These are phyloP conservation scores for Dallia pectoralis DNA, from an alignment of 2,797 vertebrate species.

Conservation along the genomic window DNA sequence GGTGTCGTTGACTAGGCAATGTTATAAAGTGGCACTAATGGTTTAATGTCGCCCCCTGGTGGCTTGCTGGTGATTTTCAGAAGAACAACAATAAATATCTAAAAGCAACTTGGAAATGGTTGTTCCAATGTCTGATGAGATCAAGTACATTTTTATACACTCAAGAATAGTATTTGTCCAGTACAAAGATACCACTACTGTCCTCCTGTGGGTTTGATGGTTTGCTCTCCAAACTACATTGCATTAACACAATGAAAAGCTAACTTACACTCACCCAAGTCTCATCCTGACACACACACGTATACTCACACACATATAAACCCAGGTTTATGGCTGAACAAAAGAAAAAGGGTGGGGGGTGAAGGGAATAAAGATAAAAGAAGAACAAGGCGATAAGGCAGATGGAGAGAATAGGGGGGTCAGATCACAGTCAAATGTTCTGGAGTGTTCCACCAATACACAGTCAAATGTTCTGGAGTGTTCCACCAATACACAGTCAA, in stretches of 20 bases:
- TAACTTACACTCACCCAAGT: not conserved
- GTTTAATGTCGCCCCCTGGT: slow-evolving; percentile 17
- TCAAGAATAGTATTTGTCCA: not conserved
- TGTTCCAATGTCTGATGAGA: not conserved
- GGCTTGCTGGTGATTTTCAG: not conserved
- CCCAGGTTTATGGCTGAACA: not conserved
- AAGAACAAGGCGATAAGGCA: not conserved
- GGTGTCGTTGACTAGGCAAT: not conserved
- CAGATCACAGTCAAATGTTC: not conserved
- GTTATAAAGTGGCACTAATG: not conserved
- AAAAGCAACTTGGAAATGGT: not conserved
- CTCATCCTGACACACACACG: fast-evolving
- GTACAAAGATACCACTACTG: not conserved
- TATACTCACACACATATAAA: not conserved
- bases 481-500: no score
- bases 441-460: not conserved
- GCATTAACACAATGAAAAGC: not conserved
- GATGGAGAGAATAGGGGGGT: not conserved
- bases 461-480: no score
- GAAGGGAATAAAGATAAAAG: not conserved
- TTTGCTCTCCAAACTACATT: not conserved
- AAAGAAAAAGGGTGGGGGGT: not conserved
- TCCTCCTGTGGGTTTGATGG: not conserved
- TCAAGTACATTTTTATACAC: no score
- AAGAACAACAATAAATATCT: no score